Conservation (phyloP, 1,140 invertebrate species). For the Babylonia areolata region DNA sequence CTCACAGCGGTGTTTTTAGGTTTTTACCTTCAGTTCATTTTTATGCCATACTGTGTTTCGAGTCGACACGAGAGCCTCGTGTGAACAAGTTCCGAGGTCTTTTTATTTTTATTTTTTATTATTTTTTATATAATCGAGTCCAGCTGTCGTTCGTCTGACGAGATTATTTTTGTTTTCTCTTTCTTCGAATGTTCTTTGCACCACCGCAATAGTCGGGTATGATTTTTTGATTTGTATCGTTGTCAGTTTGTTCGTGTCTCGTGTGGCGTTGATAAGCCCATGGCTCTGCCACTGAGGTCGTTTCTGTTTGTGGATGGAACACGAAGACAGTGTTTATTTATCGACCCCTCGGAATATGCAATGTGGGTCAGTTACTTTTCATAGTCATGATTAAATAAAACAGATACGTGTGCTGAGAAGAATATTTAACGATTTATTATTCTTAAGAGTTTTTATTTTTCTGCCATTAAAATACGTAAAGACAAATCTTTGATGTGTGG, state of each 20-base stretch:
- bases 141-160: background rate
- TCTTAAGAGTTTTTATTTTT: conserved; percentile 13
- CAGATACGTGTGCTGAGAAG: background rate
- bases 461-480: conserved; percentile 12
- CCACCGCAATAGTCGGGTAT: conserved; percentile 1
- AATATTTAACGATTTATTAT: conserved; percentile 1
- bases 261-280: background rate
- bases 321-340: background rate
- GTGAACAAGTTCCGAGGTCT: background rate
- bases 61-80: background rate
- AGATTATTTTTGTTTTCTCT: background rate
- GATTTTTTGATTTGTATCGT: background rate
- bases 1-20: background rate
- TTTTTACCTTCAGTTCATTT: background rate
- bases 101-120: background rate
- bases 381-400: background rate
- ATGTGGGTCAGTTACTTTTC: conserved; percentile 3
- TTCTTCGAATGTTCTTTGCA: background rate
- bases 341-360: background rate
- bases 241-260: background rate
- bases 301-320: background rate
- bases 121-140: too few relatives aligned
- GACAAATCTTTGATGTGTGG: too few relatives aligned
- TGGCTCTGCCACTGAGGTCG: background rate
- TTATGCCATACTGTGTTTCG: conserved; percentile 1